These are phyloP conservation scores for Trichogramma evanescens DNA, from an alignment of 2,888 invertebrate species.

Conservation along the genomic window DNA sequence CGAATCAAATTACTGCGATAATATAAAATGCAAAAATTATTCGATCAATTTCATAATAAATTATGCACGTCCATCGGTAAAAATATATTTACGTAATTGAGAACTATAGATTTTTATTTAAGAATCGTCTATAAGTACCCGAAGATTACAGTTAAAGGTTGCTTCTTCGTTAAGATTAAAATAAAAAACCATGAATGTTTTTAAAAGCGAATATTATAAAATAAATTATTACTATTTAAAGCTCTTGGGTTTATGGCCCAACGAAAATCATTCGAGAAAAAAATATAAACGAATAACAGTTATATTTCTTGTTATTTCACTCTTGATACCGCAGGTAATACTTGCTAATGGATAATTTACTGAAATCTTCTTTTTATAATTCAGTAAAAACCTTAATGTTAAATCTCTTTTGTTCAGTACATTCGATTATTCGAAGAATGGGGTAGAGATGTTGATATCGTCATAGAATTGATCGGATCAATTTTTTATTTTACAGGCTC, in stretches of 20 bases:
- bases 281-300: not conserved
- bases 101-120: too few relatives aligned
- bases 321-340: conserved; percentile 5
- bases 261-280: not conserved
- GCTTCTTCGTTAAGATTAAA: too few relatives aligned
- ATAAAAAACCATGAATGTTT: conserved; percentile 1
- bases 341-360: not conserved
- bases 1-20: too few relatives aligned
- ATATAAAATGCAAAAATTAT: too few relatives aligned
- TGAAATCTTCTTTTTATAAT: not conserved
- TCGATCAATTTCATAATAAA: too few relatives aligned
- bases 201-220: conserved; percentile 3
- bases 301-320: not conserved
- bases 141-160: too few relatives aligned
- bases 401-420: not conserved
- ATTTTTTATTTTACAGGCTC: conserved; percentile 1
- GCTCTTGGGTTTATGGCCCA: conserved; percentile 9
- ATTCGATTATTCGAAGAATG: conserved; percentile 12
- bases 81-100: too few relatives aligned
- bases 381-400: too few relatives aligned
- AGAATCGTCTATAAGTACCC: too few relatives aligned
- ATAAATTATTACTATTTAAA: conserved; percentile 3
- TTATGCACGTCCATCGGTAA: too few relatives aligned
- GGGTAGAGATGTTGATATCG: conserved; percentile 4
- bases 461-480: conserved; percentile 6